These are phyloP conservation scores for Dromas ardeola DNA, from an alignment of 2,113 vertebrate genomes.

Conservation along the genomic window DNA sequence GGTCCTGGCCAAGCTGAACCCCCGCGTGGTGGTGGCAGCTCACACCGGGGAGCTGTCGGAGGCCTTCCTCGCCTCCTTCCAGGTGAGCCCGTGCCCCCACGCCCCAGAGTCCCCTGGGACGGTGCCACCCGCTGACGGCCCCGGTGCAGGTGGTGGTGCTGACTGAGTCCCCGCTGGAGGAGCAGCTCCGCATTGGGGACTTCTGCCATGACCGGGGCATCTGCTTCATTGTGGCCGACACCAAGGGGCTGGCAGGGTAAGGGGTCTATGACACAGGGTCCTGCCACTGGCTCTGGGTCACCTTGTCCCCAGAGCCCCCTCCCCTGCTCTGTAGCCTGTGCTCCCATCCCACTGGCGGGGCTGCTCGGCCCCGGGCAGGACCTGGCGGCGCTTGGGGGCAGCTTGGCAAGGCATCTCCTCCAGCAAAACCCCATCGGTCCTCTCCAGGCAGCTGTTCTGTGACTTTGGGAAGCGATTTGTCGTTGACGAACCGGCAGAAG, in stretches of 20 bases:
- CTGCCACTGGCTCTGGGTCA: neutral
- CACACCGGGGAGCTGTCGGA: conserved; percentile 67
- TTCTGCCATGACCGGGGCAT: conserved; percentile 79
- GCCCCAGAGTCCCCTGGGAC: fast-evolving
- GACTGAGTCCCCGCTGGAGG: conserved; percentile 83
- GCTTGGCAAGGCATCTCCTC: neutral
- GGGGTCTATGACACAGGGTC: neutral
- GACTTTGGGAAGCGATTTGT: conserved; percentile 86
- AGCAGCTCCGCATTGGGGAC: conserved; percentile 79
- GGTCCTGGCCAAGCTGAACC: conserved; percentile 79
- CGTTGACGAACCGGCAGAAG: conserved; percentile 75
- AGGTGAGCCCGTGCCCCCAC: conserved; percentile 53
- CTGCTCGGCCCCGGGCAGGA: fast-evolving
- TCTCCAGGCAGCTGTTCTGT: conserved; percentile 88
- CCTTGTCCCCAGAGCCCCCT: neutral
- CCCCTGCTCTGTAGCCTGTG: neutral
- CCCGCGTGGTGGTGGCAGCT: conserved; percentile 65
- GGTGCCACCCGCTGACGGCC: neutral
- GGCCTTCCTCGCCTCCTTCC: conserved; percentile 75
- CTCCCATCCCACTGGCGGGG: fast-evolving
- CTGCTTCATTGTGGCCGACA: conserved; percentile 82
- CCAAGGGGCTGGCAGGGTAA: conserved; percentile 89
- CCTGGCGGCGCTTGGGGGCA: neutral
- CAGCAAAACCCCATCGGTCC: fast-evolving
- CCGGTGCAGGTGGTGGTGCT: conserved; percentile 84